Evolutionary conservation across 2,797 vertebrate genomes (phyloP).

Genomic region (Dendrocincla tyrannina): DNA sequence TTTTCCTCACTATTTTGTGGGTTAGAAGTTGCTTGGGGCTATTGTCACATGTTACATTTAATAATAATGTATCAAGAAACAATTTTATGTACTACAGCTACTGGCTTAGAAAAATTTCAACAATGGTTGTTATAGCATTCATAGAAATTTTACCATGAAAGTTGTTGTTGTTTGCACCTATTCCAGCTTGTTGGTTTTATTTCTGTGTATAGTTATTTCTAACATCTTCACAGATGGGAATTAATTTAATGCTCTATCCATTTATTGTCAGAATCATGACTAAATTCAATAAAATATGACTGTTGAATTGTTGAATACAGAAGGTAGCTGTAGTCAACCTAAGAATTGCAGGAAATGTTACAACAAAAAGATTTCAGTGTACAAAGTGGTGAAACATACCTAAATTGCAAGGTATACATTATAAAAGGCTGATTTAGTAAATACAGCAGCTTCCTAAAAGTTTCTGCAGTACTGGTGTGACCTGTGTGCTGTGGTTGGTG

Average conservation of each 20-base stretch:
- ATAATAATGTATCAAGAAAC: conserved; percentile 4
- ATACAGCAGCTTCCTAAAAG: background rate
- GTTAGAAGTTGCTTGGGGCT: background rate
- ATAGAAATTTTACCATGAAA: background rate
- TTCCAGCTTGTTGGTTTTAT: background rate
- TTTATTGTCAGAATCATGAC: background rate
- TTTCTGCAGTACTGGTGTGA: background rate
- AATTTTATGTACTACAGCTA: background rate
- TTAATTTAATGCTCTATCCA: background rate
- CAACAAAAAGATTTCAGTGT: background rate
- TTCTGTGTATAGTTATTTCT: background rate
- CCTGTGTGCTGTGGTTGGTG: background rate
- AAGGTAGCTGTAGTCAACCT: background rate
- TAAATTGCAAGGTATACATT: background rate
- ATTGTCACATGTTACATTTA: conserved; percentile 18
- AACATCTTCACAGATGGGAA: background rate
- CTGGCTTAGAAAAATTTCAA: background rate
- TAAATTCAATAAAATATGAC: background rate
- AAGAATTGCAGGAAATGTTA: background rate
- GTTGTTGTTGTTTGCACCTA: background rate
- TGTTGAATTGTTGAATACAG: background rate
- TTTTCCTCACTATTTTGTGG: background rate
- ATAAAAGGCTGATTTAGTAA: background rate
- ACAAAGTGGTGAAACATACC: background rate
- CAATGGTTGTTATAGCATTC: background rate